Evolutionary conservation across 2,797 vertebrate genomes (phyloP), one percentile per base, ranked within the genome.

Genomic region (Anas bernieri): DNA sequence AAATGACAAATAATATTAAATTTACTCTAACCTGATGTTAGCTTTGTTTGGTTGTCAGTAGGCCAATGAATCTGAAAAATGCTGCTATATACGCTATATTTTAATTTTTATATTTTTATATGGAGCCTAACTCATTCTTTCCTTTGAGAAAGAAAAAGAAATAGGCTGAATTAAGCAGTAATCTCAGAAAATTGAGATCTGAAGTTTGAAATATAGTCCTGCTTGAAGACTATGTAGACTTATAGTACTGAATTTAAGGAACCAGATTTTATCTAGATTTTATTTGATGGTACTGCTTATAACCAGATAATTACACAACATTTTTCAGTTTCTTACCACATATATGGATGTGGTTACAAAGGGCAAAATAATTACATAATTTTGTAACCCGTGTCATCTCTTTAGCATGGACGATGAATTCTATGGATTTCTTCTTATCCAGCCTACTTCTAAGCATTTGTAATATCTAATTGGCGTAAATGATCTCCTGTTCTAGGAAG

Each of bases 1-100:
- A 96, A 93, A 93, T 96, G 87, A 93, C 92, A 96, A 94, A 94
- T 85, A 67, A 72, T 92, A 64, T 78, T 85, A 62, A 90, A 86
- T 75, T 80, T 59, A 68, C 56, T 77, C 54, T 86, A 88, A 79
- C n/a, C 68, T 95, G 61, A 92, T 45, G 17, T 46, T 77, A 41
- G 75, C 89, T 96, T 95, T 94, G 37, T n/a, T 84, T 81, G 75
- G 39, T 78, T 92, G 90, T 39, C 79, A 64, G 62, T 86, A 52
- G 75, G 83, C 58, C 75, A 56, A 67, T 59, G 83, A 94, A 68
- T 80, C 66, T 88, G 76, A 79, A 92, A 95, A 94, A 86, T 68
- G 70, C 61, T 83, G 54, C 81, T 70, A 23, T 28, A 12, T 88
- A 62, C 15, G 21, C 50, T 67, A 3, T 12, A 35, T 26, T 41